A percentile compares a stretch with the other conserved stretches of the same genome.
These are phyloP conservation scores for Criorhina ranunculi DNA, from an alignment of 2,888 invertebrate genomes.

Conservation along the genomic window DNA sequence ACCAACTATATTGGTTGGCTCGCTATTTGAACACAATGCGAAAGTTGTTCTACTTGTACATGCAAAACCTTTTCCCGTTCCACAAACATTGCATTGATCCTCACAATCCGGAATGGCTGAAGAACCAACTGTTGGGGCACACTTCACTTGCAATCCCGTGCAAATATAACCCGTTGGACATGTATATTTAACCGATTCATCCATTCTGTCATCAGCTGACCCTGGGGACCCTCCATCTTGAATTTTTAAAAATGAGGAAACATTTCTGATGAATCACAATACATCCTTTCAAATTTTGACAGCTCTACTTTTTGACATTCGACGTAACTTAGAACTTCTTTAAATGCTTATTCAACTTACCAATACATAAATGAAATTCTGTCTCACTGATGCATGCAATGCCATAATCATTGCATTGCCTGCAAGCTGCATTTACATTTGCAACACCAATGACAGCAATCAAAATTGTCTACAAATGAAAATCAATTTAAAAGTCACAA, in stretches of 20 bases:
- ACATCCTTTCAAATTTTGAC: neutral
- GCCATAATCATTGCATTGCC: slow-evolving; percentile 76
- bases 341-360: slow-evolving; percentile 71
- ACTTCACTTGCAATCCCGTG: slow-evolving; percentile 68
- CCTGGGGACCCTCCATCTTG: no score
- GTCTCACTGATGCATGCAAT: slow-evolving; percentile 78
- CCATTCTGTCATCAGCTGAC: slow-evolving; percentile 41
- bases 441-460: slow-evolving; percentile 1
- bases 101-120: neutral
- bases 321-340: neutral
- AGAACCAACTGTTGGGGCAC: slow-evolving; percentile 51
- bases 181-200: slow-evolving; percentile 10
- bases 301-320: neutral
- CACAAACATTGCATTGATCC: slow-evolving; percentile 27
- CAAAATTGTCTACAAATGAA: slow-evolving; percentile 37
- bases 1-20: neutral
- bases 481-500: neutral
- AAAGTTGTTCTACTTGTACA: slow-evolving; percentile 80
- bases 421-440: slow-evolving; percentile 78
- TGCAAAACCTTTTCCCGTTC: slow-evolving; percentile 50
- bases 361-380: slow-evolving; percentile 78
- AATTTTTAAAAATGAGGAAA: no score
- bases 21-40: slow-evolving; percentile 72
- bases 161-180: slow-evolving; percentile 79
- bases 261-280: no score